A percentile compares a stretch with the other conserved stretches of the same genome.
These are phyloP conservation scores for Mus spicilegus DNA, from an alignment of 2,113 vertebrate species.

Conservation along the genomic window DNA sequence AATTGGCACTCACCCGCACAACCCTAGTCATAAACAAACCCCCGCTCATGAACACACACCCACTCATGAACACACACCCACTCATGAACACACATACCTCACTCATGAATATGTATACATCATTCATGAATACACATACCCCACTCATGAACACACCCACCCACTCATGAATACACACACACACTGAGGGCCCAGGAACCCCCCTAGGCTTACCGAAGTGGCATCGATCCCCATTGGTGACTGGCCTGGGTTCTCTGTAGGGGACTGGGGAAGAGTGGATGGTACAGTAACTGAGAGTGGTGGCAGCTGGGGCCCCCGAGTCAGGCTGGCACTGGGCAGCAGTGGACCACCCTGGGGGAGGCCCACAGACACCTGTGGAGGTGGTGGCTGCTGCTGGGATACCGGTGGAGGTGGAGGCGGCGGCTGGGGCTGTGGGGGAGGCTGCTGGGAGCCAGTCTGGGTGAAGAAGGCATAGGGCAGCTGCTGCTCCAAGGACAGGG, in stretches of 20 bases:
- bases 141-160: too few relatives aligned
- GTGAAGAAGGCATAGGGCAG: constrained; percentile 95
- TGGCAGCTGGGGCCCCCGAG: constrained; percentile 92
- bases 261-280: constrained; percentile 91
- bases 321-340: constrained; percentile 87
- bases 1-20: not conserved
- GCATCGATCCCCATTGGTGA: constrained; percentile 93
- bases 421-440: constrained; percentile 93
- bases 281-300: constrained; percentile 89
- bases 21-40: not conserved
- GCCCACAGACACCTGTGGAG: constrained; percentile 90
- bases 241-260: constrained; percentile 91
- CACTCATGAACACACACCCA: not conserved
- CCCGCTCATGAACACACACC: accelerated
- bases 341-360: constrained; percentile 89
- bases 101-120: too few relatives aligned
- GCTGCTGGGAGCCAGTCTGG: constrained; percentile 90
- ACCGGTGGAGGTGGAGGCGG: constrained; percentile 84
- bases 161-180: too few relatives aligned
- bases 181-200: not conserved
- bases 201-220: constrained; percentile 91
- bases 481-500: constrained; percentile 95
- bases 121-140: accelerated
- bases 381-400: constrained; percentile 80
- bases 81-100: not conserved